A percentile compares a stretch with the other conserved stretches of the same genome.
phyloP scores from a whole-genome alignment of 2,113 vertebrate genomes.

The Gadus macrocephalus region DNA sequence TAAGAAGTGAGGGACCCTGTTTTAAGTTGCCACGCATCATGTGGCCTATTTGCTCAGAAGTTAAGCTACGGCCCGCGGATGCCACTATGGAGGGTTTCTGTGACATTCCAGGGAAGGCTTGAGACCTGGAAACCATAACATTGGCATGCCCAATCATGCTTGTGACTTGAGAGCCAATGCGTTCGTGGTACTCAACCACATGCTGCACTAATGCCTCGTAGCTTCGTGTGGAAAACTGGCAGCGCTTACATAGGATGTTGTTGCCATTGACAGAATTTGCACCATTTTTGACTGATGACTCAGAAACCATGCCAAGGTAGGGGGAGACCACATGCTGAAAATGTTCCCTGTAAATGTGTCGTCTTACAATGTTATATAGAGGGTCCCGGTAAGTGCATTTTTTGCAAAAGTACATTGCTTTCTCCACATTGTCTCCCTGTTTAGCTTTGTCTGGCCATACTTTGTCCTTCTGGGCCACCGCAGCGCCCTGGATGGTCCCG shows the following conservation, averaged over 20 bases:
- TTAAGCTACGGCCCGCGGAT: constrained; percentile 73
- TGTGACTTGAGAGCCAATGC: constrained; percentile 94
- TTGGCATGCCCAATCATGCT: constrained; percentile 97
- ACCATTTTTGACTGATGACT: constrained; percentile 85
- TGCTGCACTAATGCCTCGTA: constrained; percentile 96
- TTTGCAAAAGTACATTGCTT: constrained; percentile 98
- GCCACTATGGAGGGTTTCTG: constrained; percentile 75
- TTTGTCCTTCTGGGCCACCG: constrained; percentile 39
- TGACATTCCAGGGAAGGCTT: constrained; percentile 74
- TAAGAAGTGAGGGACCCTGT: constrained; percentile 76
- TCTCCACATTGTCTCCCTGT: constrained; percentile 82
- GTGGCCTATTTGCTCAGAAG: constrained; percentile 79
- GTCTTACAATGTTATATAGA: constrained; percentile 93
- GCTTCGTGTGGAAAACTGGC: constrained; percentile 91
- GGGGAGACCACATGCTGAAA: constrained; percentile 95
- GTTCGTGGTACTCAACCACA: constrained; percentile 95
- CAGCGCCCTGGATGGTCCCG: constrained; percentile 38
- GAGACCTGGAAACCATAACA: constrained; percentile 79
- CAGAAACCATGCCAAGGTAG: constrained; percentile 85
- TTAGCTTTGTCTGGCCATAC: constrained; percentile 78
- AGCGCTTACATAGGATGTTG: constrained; percentile 91
- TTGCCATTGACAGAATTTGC: constrained; percentile 76
- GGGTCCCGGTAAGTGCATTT: constrained; percentile 96
- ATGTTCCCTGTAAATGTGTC: constrained; percentile 99
- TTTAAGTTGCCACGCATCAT: constrained; percentile 86